Evolutionary conservation across 2,888 invertebrate genomes (phyloP), one percentile per base, ranked within the genome.

Genomic region (Cataglyphis livida): DNA sequence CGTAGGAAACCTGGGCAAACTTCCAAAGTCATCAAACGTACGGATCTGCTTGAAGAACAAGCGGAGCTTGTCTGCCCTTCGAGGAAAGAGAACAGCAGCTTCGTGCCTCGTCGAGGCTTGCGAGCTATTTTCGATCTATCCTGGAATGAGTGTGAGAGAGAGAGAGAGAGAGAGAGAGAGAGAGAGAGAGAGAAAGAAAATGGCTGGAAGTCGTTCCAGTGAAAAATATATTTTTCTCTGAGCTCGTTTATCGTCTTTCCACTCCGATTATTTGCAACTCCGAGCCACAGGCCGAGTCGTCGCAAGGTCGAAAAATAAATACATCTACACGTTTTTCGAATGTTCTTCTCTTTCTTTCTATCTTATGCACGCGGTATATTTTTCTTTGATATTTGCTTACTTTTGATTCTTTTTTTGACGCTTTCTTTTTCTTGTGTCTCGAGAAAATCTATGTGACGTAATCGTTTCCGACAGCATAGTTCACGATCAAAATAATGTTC

Each of bases 1-100:
- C 32, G 76, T 82, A 64, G 85, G 83, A 82, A 89, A 89, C 83
- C 76, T 85, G 86, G 89, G 89, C 89, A 9, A 12, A 41, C 32
- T 21, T 76, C 87, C 89, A 89, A 75, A 79, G 65, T 41, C 74
- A 81, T 83, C 81, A 81, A 82, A 74, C 74, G 66, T 74, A 70
- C 64, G 48, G 64, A 79, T 75, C 68, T 38, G 57, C 78, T 70
- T 54, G 79, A 66, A 32, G 73, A 78, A 82, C 64, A 82, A 76
- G 64, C 48, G 35, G 3, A 18, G 10, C 68, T 15, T 71, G 65
- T 54, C 65, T 12, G 25, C 64, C 59, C 41, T 59, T 38, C 59
- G 44, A 35, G 18, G 51, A 51, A 7, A 51, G 35, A 51, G 15
- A 44, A 25, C n/a, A 44, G 78, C 70, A 48, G 59, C 64, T 84